These are phyloP conservation scores for Ichneumon xanthorius DNA, from an alignment of 2,888 invertebrate genomes.

Conservation along the genomic window DNA sequence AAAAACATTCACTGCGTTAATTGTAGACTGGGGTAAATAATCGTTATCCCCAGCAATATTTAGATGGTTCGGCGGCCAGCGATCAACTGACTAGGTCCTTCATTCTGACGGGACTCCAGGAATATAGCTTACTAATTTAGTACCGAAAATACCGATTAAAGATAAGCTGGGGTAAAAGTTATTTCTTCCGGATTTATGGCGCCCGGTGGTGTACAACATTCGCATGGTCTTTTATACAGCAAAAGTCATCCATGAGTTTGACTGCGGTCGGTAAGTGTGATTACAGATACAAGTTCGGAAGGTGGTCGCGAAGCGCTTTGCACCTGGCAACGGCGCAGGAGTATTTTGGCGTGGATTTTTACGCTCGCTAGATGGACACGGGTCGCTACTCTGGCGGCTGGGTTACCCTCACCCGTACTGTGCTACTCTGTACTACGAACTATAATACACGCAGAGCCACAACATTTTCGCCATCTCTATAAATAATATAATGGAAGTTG, in stretches of 20 bases:
- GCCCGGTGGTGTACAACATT: not conserved
- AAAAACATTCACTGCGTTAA: too few species aligned
- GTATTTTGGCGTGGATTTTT: slow-evolving; percentile 1
- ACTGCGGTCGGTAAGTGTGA: not conserved
- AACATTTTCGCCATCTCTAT: slow-evolving; percentile 36
- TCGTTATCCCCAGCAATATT: too few species aligned
- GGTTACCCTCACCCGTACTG: slow-evolving; percentile 5
- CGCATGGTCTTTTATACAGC: not conserved
- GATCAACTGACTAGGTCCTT: too few species aligned
- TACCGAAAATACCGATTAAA: too few species aligned
- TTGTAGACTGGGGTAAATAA: too few species aligned
- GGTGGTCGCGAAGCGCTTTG: not conserved
- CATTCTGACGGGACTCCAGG: too few species aligned
- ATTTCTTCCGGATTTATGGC: not conserved
- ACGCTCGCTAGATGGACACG: not conserved
- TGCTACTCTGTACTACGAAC: slow-evolving; percentile 18
- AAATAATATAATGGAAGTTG: slow-evolving; percentile 39
- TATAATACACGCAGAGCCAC: slow-evolving; percentile 16
- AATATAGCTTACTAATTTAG: too few species aligned
- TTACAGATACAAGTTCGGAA: slow-evolving; percentile 5
- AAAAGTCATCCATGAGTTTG: not conserved
- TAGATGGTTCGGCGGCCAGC: too few species aligned
- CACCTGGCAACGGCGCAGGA: slow-evolving; percentile 33
- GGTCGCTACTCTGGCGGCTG: not conserved
- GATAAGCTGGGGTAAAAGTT: too few species aligned